Evolutionary conservation across 2,797 vertebrate species (phyloP).

Genomic region (Helostoma temminkii): DNA sequence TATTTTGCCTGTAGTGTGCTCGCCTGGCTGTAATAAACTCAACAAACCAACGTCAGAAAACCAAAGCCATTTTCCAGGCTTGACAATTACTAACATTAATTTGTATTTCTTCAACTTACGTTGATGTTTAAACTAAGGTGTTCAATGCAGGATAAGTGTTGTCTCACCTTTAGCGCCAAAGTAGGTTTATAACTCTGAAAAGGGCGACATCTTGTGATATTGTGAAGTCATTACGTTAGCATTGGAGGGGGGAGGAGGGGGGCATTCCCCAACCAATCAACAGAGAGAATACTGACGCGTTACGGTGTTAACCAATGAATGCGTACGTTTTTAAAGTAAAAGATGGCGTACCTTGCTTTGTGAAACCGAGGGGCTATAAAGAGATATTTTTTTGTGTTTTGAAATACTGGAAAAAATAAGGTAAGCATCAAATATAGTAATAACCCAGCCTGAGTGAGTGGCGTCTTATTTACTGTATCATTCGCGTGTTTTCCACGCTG

Average conservation of each 20-base stretch:
- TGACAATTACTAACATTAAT: not conserved
- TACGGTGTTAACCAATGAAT: slow-evolving; percentile 57
- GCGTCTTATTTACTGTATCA: not conserved
- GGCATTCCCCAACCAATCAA: slow-evolving; percentile 68
- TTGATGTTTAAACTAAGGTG: not conserved
- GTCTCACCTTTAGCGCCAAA: not conserved
- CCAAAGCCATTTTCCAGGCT: too few relatives aligned
- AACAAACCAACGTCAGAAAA: too few relatives aligned
- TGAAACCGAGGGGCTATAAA: slow-evolving; percentile 8
- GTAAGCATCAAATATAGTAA: slow-evolving; percentile 5
- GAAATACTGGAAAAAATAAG: slow-evolving; percentile 13
- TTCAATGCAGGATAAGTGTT: not conserved
- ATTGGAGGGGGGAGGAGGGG: too few relatives aligned
- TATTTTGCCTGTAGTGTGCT: not conserved
- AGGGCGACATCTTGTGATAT: slow-evolving; percentile 57
- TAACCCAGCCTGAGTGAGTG: accelerated
- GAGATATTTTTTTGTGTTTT: slow-evolving; percentile 15
- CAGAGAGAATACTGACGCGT: slow-evolving; percentile 34
- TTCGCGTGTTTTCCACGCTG: not conserved
- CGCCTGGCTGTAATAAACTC: not conserved
- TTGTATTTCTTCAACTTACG: not conserved
- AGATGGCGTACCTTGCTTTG: slow-evolving; percentile 43
- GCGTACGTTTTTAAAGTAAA: slow-evolving; percentile 19
- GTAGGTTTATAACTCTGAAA: not conserved
- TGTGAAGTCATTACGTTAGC: not conserved